Base-by-base conservation (phyloP, 1,140 invertebrate genomes). In the Scaptomyza pallida region DNA sequence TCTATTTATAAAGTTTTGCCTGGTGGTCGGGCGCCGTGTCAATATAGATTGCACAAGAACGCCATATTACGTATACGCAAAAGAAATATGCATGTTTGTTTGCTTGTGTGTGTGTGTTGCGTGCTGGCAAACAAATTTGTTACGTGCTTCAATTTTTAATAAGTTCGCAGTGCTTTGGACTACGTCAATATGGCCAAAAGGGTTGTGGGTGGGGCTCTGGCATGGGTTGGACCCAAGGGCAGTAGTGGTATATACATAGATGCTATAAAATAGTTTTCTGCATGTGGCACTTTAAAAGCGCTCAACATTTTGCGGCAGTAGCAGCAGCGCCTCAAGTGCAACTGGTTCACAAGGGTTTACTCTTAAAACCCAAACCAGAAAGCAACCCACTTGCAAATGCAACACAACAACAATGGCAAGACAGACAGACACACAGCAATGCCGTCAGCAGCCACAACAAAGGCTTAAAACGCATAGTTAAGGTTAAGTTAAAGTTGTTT, bases 281-380 rank as follows among this genome's bases (percentile, higher is more conserved):
- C 33, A 37, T 55, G 43, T 40, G 26, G 60, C 67, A 70, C 67
- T 70, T 70, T 70, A 63, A 69, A 68, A 62, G 48, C 57, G 57
- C 65, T 62, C 30, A 54, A 21, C 51, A 26, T 54, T 37, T 37
- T n/a, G n/a, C n/a, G n/a, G n/a, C n/a, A n/a, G n/a, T n/a, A n/a
- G 50, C 65, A 55, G 65, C 59, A 69, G 59, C 59, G 59, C 65
- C 65, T 63, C 65, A 69, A 69, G 65, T 69, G 59, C 65, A 69
- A 69, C 67, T 70, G 60, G 67, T 70, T 70, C 51, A 56, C 23
- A 70, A 70, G 67, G 40, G 51, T 52, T 63, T 64, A 41, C 60
- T 70, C 65, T 63, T 54, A 69, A n/a, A 60, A 30, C 59, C 59
- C 41, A 26, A 61, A 62, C 61, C 59, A 69, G 8, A 30, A n/a